These are phyloP conservation scores for Gari tellinella DNA, from an alignment of 2,888 invertebrate species.

Conservation along the genomic window DNA sequence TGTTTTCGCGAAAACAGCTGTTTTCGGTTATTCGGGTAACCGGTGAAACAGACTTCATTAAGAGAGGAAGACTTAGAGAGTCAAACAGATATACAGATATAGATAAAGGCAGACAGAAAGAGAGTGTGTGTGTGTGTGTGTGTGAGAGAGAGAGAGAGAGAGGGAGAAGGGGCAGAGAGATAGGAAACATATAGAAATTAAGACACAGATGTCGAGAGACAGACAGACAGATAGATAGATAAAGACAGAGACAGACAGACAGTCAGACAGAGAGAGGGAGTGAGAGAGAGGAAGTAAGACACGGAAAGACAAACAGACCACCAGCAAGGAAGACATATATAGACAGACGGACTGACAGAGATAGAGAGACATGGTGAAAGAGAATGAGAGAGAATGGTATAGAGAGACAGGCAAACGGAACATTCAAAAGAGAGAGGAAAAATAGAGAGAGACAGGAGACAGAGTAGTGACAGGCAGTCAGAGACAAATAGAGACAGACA, in stretches of 20 bases:
- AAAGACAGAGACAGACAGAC: too few species aligned
- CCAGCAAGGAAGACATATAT: neutral
- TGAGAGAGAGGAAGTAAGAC: neutral
- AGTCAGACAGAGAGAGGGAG: neutral
- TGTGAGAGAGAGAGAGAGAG: neutral
- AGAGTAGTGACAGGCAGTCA: too few species aligned
- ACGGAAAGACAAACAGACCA: neutral
- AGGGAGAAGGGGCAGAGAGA: neutral
- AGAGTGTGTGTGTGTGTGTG: neutral
- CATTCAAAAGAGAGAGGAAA: neutral
- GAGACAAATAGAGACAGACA: too few species aligned
- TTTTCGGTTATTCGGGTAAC: too few species aligned
- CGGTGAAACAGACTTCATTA: too few species aligned
- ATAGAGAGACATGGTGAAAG: neutral
- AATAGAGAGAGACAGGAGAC: neutral
- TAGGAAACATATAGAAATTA: neutral
- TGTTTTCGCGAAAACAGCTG: too few species aligned
- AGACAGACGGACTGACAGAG: neutral
- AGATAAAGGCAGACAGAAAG: neutral
- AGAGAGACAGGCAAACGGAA: neutral
- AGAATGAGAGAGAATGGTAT: neutral
- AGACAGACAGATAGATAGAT: too few species aligned
- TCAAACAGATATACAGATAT: neutral
- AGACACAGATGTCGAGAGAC: neutral
- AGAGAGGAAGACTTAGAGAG: neutral